Percentiles rank a stretch among this genome's conserved stretches.
Evolutionary conservation across 2,888 invertebrate species (phyloP).

Genomic region (Netelia fuscicornis): DNA sequence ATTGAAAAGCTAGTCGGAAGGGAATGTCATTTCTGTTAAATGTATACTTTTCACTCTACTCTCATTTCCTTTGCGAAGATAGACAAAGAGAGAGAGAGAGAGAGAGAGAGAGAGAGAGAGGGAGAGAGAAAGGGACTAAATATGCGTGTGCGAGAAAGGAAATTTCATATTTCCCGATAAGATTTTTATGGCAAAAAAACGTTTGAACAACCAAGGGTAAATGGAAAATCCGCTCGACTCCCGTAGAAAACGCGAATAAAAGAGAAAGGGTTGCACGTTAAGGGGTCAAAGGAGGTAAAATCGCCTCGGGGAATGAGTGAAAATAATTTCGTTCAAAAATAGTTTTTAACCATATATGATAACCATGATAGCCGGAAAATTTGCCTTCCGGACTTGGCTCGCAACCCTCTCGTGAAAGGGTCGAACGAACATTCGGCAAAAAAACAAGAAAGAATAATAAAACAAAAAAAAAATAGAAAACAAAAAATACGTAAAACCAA

Average conservation of each 20-base stretch:
- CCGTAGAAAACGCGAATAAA: background rate
- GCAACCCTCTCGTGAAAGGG: background rate
- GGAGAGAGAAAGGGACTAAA: too few species aligned
- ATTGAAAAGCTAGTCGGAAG: too few species aligned
- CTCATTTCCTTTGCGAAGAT: background rate
- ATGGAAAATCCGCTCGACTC: background rate
- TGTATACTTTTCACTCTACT: background rate
- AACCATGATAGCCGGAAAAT: constrained; percentile 22
- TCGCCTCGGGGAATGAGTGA: background rate
- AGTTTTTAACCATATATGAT: constrained; percentile 3
- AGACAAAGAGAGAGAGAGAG: background rate
- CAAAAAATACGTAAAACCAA: constrained; percentile 13
- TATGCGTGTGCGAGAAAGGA: background rate
- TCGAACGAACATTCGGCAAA: background rate
- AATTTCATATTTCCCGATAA: background rate
- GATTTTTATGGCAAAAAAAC: background rate
- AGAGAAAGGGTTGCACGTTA: background rate
- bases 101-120: background rate
- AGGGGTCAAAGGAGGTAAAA: background rate
- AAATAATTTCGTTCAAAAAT: constrained; percentile 23
- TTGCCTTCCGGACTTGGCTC: background rate
- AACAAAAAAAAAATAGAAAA: constrained; percentile 24
- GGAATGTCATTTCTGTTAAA: background rate
- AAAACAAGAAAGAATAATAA: constrained; percentile 14
- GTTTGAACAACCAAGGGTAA: background rate